Base-by-base conservation (phyloP, 1,140 invertebrate genomes). In the Bombus turneri region DNA sequence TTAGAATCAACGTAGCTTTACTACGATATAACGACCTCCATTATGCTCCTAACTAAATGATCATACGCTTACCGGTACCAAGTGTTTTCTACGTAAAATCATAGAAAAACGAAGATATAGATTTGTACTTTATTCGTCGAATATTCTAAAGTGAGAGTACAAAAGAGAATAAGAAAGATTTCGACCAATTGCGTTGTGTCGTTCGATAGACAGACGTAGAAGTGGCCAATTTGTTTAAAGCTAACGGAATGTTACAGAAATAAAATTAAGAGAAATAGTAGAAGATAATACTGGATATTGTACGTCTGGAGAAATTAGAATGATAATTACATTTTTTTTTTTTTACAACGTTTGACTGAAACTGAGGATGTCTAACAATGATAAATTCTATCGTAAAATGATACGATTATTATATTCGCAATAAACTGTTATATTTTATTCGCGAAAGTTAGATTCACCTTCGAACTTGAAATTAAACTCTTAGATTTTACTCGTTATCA, bases 41-140 rank as follows among this genome's bases (percentile, higher is more conserved):
- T 89, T 88, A 88, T 82, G 18, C 64, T 74, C 41, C 78, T 28
- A 53, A 64, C 39, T 79, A 75, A 82, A 68, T 3, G 62, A 66
- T 15, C n/a, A 1, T 68, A 22, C 10, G 10, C 28, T 57, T 39
- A 8, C 34, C 41, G 22, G 25, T 39, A 72, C 15, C 41, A 31
- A 47, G 5, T 25, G 3, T 39, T 79, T 47, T 22, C 41, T 53
- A 47, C 12, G 37, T 4, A 22, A 82, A 59, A 74, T 34, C 37
- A 81, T 28, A 10, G n/a, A 4, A 18, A 28, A 81, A 72, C 25
- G 12, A 59, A 25, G 18, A 31, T 47, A 18, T 15, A 47, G 15
- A 39, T n/a, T 13, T 1, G 10, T 1, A 12, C 10, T 6, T 0
- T 28, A 25, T 31, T 53, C 22, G 31, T 25, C 12, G 73, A 34